These are phyloP conservation scores for Agriopis leucophaearia DNA, from an alignment of 2,888 invertebrate species.

Conservation along the genomic window DNA sequence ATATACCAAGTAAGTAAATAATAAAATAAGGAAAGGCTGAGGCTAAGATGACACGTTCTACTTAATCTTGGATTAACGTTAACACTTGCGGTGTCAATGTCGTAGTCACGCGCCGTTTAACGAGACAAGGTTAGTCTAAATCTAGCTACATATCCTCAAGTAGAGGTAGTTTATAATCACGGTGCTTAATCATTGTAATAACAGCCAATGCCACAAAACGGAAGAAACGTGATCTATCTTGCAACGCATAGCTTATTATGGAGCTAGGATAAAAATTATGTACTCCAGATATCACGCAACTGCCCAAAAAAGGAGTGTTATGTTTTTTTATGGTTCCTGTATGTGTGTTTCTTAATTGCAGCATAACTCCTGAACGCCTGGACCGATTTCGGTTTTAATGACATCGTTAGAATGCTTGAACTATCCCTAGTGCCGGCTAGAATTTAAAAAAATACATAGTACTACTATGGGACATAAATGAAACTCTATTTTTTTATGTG, in stretches of 20 bases:
- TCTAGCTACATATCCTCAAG: conserved; percentile 1
- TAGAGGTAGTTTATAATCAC: conserved; percentile 3
- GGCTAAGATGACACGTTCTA: neutral
- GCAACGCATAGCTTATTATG: conserved; percentile 13
- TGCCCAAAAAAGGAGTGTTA: no score
- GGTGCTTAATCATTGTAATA: conserved; percentile 14
- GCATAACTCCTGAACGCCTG: no score
- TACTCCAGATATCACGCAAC: no score
- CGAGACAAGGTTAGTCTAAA: conserved; percentile 2
- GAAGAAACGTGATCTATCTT: conserved; percentile 19
- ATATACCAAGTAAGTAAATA: neutral
- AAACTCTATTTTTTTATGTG: no score
- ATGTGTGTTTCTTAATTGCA: no score
- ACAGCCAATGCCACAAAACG: conserved; percentile 19
- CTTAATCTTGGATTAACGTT: neutral
- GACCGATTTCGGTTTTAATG: no score
- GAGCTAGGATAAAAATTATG: conserved; percentile 11
- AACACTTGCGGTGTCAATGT: neutral
- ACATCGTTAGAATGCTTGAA: no score
- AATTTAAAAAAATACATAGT: no score
- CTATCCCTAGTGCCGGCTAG: no score
- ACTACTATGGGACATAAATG: no score
- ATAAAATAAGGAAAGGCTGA: neutral
- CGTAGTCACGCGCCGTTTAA: neutral
- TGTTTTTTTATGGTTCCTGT: no score